Conservation (phyloP, 2,113 vertebrate genomes). For the Cephalopterus ornatus region DNA sequence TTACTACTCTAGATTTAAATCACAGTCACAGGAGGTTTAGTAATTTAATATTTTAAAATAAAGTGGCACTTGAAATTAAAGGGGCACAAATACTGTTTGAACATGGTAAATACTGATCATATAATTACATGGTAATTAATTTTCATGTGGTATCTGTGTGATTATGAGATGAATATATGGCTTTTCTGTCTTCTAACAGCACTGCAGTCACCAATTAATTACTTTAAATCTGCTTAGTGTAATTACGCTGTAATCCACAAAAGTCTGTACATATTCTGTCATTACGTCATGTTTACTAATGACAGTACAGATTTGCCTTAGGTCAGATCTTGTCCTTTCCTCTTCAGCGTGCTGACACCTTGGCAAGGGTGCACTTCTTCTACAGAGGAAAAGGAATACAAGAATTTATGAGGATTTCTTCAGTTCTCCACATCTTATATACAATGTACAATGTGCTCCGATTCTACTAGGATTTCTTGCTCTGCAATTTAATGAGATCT, state of each 20-base stretch:
- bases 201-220: conserved; percentile 41
- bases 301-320: not conserved
- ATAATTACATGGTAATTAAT: conserved; percentile 48
- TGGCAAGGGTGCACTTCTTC: not conserved
- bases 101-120: not conserved
- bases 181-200: conserved; percentile 8
- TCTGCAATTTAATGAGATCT: not conserved
- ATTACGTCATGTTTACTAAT: not conserved
- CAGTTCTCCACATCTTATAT: not conserved
- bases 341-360: not conserved
- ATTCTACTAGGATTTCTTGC: not conserved
- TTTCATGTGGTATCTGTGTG: not conserved
- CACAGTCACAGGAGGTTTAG: not conserved
- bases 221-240: conserved; percentile 37
- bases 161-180: conserved; percentile 16
- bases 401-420: not conserved
- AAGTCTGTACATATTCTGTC: not conserved
- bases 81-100: not conserved
- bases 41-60: conserved; percentile 51
- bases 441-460: not conserved
- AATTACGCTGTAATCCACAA: conserved; percentile 30
- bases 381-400: not conserved
- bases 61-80: conserved; percentile 43
- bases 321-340: not conserved
- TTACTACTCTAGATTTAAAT: conserved; percentile 29